A percentile compares a stretch with the other conserved stretches of the same genome.
Conservation (phyloP, 2,113 vertebrate species). For the Cariama cristata region DNA sequence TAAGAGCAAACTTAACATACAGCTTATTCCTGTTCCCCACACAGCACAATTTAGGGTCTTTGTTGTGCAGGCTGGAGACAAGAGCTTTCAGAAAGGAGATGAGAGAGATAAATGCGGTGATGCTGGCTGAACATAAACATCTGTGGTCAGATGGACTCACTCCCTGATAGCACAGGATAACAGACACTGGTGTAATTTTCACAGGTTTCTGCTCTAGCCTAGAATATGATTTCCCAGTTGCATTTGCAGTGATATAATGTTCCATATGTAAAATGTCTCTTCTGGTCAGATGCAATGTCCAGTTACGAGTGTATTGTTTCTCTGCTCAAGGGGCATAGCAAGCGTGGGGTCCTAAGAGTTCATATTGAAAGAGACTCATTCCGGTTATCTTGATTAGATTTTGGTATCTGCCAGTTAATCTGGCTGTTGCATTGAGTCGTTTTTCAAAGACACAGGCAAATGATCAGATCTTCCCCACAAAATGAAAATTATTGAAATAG, state of each 20-base stretch:
- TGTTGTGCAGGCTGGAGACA: background rate
- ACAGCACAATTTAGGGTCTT: background rate
- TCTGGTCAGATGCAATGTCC: background rate
- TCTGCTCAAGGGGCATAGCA: background rate
- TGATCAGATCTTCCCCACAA: background rate
- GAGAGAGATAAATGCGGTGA: background rate
- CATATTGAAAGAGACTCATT: background rate
- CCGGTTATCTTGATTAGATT: background rate
- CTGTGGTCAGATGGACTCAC: background rate
- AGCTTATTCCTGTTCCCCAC: background rate
- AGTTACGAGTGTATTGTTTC: background rate
- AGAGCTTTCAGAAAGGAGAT: background rate
- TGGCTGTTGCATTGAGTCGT: background rate
- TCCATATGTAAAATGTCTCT: background rate
- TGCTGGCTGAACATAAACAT: background rate
- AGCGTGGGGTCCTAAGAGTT: background rate
- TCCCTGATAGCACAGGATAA: background rate
- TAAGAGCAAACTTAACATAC: background rate
- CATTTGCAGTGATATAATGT: background rate
- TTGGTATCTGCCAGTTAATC: background rate
- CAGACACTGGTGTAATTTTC: background rate
- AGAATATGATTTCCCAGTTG: background rate
- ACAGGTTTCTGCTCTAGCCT: background rate
- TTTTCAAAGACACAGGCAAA: background rate
- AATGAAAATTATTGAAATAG: background rate